These are phyloP conservation scores for Nemapogon koenigi DNA, from an alignment of 2,888 invertebrate species.

Conservation along the genomic window DNA sequence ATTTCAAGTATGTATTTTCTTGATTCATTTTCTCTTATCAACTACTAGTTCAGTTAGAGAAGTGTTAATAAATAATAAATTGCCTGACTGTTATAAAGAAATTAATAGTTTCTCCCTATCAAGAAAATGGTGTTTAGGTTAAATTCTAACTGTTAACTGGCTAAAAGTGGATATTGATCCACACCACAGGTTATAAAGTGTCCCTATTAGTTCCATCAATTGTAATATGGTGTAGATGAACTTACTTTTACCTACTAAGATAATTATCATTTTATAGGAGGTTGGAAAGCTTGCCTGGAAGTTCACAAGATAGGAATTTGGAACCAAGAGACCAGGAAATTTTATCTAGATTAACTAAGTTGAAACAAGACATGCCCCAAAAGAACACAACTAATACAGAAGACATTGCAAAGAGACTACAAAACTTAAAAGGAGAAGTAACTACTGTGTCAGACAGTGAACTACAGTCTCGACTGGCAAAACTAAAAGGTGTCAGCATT, in stretches of 20 bases:
- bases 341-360: constrained; percentile 69
- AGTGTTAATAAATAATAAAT: neutral
- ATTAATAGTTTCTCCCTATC: too few species aligned
- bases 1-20: constrained; percentile 59
- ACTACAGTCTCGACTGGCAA: constrained; percentile 68
- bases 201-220: too few species aligned
- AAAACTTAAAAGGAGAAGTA: constrained; percentile 34
- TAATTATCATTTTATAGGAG: constrained; percentile 22
- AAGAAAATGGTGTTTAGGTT: too few species aligned
- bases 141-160: too few species aligned
- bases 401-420: constrained; percentile 33
- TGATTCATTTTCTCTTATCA: constrained; percentile 5
- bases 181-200: too few species aligned
- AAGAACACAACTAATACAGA: constrained; percentile 22
- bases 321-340: constrained; percentile 68
- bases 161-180: too few species aligned
- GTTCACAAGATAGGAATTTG: too few species aligned
- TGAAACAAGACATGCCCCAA: constrained; percentile 60
- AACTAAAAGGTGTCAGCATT: constrained; percentile 68
- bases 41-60: neutral
- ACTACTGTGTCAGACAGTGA: constrained; percentile 68
- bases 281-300: constrained; percentile 19
- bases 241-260: too few species aligned
- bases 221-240: too few species aligned
- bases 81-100: too few species aligned